These are phyloP conservation scores for Brassicogethes aeneus DNA, from an alignment of 2,888 invertebrate genomes.

Conservation along the genomic window DNA sequence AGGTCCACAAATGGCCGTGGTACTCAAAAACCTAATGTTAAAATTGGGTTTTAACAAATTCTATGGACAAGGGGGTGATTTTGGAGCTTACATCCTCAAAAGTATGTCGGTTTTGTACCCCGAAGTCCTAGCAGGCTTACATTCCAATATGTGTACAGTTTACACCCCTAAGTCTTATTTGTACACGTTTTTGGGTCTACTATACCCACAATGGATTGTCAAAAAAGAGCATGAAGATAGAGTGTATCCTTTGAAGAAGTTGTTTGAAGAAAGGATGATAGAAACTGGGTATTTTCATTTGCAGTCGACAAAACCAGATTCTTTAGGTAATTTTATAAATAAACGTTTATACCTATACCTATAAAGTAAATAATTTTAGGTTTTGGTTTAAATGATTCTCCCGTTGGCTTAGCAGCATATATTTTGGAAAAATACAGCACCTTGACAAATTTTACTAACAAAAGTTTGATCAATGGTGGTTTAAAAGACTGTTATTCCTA, in stretches of 20 bases:
- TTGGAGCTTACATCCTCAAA: conserved; percentile 59
- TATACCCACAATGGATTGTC: conserved; percentile 49
- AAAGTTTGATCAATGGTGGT: conserved; percentile 53
- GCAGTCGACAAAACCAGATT: conserved; percentile 48
- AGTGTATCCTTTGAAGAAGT: conserved; percentile 40
- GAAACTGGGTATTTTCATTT: conserved; percentile 20
- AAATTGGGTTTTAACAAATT: conserved; percentile 55
- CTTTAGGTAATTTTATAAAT: conserved; percentile 22
- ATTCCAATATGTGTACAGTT: conserved; percentile 51
- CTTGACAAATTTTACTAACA: conserved; percentile 53
- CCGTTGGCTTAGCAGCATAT: conserved; percentile 80
- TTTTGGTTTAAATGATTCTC: conserved; percentile 61
- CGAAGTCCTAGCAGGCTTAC: conserved; percentile 44
- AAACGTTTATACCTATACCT: no score
- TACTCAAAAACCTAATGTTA: conserved; percentile 62
- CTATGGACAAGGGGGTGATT: conserved; percentile 72
- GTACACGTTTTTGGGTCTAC: conserved; percentile 37
- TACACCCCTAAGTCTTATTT: conserved; percentile 30
- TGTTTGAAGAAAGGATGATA: conserved; percentile 18
- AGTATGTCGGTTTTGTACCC: conserved; percentile 55
- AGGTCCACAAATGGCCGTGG: conserved; percentile 46
- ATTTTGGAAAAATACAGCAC: conserved; percentile 82
- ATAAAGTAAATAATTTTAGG: conserved; percentile 49
- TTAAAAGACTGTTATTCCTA: conserved; percentile 54
- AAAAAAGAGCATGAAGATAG: conserved; percentile 41